These are phyloP conservation scores for Myotis findleyi DNA, from an alignment of 2,797 vertebrate genomes.

Conservation along the genomic window DNA sequence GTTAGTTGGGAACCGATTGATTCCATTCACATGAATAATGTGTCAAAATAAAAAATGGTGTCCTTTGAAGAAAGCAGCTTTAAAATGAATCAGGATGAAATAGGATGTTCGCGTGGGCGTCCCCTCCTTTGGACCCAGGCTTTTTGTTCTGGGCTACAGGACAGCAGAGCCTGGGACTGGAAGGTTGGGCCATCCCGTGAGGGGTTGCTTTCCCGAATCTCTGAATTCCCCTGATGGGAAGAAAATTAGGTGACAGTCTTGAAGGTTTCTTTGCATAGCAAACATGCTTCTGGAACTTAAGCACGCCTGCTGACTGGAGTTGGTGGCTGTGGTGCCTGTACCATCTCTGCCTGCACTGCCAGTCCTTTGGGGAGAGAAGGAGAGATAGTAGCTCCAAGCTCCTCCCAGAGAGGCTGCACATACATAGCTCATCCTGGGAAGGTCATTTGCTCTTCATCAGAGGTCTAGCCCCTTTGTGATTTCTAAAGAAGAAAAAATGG, in stretches of 20 bases:
- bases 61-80: constrained; percentile 62
- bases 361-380: neutral
- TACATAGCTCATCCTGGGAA: neutral
- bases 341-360: neutral
- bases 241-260: neutral
- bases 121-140: neutral
- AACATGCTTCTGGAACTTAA: neutral
- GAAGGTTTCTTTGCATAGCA: neutral
- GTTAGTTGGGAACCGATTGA: constrained; percentile 64
- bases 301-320: neutral
- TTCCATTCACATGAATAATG: constrained; percentile 75
- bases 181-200: neutral
- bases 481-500: neutral
- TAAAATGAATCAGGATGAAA: constrained; percentile 45
- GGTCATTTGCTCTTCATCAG: neutral
- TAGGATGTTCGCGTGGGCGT: neutral
- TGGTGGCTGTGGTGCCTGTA: neutral
- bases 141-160: neutral
- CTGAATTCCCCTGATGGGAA: neutral
- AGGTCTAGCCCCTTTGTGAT: neutral
- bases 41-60: constrained; percentile 72
- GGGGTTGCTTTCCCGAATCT: neutral
- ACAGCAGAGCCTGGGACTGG: neutral
- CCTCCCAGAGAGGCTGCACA: neutral
- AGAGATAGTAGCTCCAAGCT: neutral